Evolutionary conservation across 2,888 invertebrate species (phyloP).

Genomic region (Trissonchulus sp.): DNA sequence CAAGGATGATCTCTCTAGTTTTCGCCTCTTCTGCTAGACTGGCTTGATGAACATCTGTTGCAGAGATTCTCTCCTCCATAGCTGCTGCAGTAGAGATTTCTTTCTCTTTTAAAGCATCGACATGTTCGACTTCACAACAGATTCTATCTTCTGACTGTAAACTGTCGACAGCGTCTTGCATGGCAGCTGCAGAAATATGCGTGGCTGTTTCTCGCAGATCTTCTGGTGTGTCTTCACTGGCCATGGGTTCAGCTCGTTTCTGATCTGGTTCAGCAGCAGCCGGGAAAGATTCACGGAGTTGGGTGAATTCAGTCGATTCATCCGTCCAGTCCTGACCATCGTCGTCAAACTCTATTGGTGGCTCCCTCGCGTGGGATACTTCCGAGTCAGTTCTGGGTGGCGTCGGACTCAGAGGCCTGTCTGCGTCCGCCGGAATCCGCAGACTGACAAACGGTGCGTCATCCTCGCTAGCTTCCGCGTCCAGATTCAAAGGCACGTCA

Average conservation of each 20-base stretch:
- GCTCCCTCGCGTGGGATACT: slow-evolving; percentile 26
- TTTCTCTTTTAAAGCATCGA: no score
- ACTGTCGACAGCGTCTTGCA: neutral
- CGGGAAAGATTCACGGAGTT: no score
- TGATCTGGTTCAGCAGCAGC: no score
- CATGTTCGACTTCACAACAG: no score
- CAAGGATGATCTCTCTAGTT: no score
- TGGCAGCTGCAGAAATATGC: neutral
- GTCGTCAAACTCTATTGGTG: no score
- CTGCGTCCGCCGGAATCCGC: slow-evolving; percentile 35
- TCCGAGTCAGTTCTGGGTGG: slow-evolving; percentile 36
- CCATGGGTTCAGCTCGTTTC: no score
- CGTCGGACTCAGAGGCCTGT: slow-evolving; percentile 41
- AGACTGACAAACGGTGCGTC: neutral
- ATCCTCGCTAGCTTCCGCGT: slow-evolving; percentile 32
- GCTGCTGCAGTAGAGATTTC: neutral
- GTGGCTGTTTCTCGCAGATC: neutral
- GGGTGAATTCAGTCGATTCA: no score
- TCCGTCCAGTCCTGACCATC: no score
- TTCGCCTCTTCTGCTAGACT: no score
- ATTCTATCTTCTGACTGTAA: no score
- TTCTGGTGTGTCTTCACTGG: neutral
- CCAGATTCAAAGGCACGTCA: slow-evolving; percentile 11
- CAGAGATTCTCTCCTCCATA: neutral
- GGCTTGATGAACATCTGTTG: no score